A percentile compares a stretch with the other conserved stretches of the same genome.
Conservation (phyloP, 2,797 vertebrate species). For the Onychomys arenicola region DNA sequence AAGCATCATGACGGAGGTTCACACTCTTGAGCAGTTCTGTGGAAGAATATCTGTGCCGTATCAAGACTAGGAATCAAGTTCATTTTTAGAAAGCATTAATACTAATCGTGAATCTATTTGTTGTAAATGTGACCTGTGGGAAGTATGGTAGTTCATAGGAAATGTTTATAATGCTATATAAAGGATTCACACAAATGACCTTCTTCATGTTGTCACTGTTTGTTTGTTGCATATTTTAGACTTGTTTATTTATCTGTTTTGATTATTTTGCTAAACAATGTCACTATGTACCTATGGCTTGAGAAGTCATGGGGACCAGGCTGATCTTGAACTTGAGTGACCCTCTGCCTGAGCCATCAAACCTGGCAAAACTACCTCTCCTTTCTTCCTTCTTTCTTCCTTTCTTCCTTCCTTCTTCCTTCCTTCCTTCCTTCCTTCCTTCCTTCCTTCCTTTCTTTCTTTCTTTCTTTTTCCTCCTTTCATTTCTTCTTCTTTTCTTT, state of each 20-base stretch:
- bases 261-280: background rate
- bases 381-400: background rate
- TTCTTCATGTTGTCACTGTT: background rate
- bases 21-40: background rate
- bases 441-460: background rate
- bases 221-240: background rate
- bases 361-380: background rate
- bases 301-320: background rate
- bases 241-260: background rate
- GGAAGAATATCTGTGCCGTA: background rate
- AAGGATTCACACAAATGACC: conserved; percentile 2
- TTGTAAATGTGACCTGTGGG: background rate
- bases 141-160: background rate
- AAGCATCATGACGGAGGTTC: background rate
- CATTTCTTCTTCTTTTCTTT: background rate
- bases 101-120: background rate
- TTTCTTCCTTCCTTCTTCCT: background rate
- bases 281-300: background rate
- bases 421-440: background rate
- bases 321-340: background rate
- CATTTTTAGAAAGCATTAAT: background rate
- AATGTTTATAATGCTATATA: background rate
- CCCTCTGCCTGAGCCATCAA: background rate
- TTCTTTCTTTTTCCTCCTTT: background rate
- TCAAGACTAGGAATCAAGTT: background rate